A percentile compares a stretch with the other conserved stretches of the same genome.
phyloP scores from a whole-genome alignment of 2,888 invertebrate genomes.

The Cotesia congregata region DNA sequence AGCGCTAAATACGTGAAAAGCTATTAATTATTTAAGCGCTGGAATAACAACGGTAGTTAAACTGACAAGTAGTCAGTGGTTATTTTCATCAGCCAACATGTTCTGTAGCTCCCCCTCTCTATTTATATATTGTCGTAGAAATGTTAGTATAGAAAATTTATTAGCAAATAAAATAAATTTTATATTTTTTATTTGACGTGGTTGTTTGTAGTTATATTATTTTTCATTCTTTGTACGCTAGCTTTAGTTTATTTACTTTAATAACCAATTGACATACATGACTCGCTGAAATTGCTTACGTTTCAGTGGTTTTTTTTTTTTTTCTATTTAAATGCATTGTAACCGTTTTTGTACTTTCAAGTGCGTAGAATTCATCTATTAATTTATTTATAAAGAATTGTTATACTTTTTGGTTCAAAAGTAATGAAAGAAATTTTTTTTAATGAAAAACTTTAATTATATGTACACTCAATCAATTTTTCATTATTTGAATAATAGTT shows the following conservation, averaged over 20 bases:
- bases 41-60: constrained; percentile 8
- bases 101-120: constrained; percentile 10
- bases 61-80: constrained; percentile 30
- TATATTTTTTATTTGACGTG: neutral
- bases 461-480: too few relatives aligned
- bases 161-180: neutral
- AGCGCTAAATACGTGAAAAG: neutral
- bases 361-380: neutral
- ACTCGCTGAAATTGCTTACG: neutral
- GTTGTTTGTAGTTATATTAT: neutral
- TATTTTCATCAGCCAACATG: constrained; percentile 36
- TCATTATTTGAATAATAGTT: too few relatives aligned
- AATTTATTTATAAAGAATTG: neutral
- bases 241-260: neutral
- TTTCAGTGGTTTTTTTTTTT: neutral
- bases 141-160: neutral
- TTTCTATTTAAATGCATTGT: neutral
- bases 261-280: constrained; percentile 9
- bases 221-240: neutral
- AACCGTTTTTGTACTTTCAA: neutral
- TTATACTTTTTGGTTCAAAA: neutral
- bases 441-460: too few relatives aligned
- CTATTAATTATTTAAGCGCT: neutral
- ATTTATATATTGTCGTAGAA: neutral
- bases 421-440: neutral